A percentile compares a stretch with the other conserved stretches of the same genome.
These are phyloP conservation scores for Bombus pascuorum DNA, from an alignment of 1,140 invertebrate genomes.

Conservation along the genomic window DNA sequence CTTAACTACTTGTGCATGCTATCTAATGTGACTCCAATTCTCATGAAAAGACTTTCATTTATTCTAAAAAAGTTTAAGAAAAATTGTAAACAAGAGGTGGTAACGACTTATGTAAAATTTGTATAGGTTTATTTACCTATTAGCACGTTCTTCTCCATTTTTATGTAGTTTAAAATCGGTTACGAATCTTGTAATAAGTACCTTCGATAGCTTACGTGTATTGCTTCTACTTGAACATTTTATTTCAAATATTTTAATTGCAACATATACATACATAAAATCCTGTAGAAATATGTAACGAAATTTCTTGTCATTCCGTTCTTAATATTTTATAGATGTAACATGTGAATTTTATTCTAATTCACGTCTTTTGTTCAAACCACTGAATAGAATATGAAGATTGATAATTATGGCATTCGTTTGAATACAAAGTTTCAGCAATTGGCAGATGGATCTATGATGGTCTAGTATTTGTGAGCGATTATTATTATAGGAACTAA, in stretches of 20 bases:
- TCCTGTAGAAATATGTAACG: not conserved
- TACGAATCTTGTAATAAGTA: not conserved
- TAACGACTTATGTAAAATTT: not conserved
- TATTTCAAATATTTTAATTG: not conserved
- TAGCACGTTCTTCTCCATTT: not conserved
- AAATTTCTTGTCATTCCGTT: not conserved
- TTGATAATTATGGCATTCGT: not conserved
- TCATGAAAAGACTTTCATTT: not conserved
- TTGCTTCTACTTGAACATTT: no score
- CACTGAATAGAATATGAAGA: not conserved
- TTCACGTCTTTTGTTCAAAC: not conserved
- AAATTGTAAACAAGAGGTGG: not conserved
- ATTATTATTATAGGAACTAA: constrained; percentile 60
- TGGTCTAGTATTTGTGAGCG: constrained; percentile 1
- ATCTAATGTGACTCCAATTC: not conserved
- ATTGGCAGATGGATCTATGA: not conserved
- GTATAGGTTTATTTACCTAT: not conserved
- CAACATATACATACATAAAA: not conserved
- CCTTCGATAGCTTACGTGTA: no score
- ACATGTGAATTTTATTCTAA: not conserved
- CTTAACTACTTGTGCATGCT: not conserved
- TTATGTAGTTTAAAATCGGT: not conserved
- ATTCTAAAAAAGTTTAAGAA: no score
- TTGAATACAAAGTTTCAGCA: not conserved
- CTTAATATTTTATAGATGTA: not conserved